Evolutionary conservation across 2,797 vertebrate genomes (phyloP), one percentile per base, ranked within the genome.

Genomic region (Bradypodion pumilum): DNA sequence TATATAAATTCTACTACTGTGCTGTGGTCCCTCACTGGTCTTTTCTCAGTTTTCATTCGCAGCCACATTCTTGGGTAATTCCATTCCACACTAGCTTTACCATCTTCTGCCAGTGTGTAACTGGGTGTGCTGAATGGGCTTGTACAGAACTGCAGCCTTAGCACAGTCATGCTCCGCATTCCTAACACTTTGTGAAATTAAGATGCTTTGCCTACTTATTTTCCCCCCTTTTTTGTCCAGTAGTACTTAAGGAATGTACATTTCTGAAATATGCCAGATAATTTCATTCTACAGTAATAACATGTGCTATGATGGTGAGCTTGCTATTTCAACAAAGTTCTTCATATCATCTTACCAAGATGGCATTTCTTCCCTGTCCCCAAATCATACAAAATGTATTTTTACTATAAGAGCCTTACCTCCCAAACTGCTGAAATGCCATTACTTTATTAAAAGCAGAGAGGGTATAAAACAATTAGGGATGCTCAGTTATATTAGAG

Each of bases 231-330:
- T 32, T 80, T 87, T 87, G 78, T 85, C 85, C 81, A 79, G 75
- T 15, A 73, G 52, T 75, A 59, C 80, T 83, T n/a, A 84, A 87
- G 87, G 89, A 93, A 92, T 88, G 89, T 83, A 81, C 68, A 72
- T 92, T 90, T 88, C 91, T 89, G 74, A 78, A 90, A 19, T 75
- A 42, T 90, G 91, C 88, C 90, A 87, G 85, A 62, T 88, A 89
- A 88, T 93, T 88, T 85, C 88, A 79, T 91, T 93, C 91, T 92
- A 91, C 83, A 90, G 86, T 91, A 92, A 88, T 0, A 1, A 91
- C 88, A 92, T 90, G 83, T 85, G 86, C 86, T 87, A 56, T 90
- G 90, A 92, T 92, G 89, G 85, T 90, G 85, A 90, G 86, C 65
- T 91, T 91, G 82, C 88, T 91, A 69, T 89, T 88, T 29, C 13